Conservation (phyloP, 2,113 vertebrate genomes). For the Pyxicephalus adspersus region DNA sequence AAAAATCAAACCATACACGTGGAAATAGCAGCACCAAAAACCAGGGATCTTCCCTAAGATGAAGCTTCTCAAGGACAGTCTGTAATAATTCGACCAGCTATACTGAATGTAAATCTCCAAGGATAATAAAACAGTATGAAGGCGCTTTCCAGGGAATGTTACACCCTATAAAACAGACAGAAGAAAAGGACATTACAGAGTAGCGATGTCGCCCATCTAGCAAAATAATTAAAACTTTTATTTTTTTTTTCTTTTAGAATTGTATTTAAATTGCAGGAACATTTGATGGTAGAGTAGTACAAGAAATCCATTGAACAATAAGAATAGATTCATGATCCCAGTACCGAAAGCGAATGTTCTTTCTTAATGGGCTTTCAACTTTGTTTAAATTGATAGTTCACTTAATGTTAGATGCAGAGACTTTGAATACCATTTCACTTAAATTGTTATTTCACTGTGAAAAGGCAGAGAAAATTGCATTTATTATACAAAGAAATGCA, state of each 20-base stretch:
- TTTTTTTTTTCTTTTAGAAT: conserved; percentile 6
- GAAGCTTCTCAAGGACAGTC: neutral
- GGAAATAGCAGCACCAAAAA: neutral
- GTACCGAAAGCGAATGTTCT: conserved; percentile 23
- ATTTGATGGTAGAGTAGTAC: conserved; percentile 12
- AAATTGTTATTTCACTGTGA: conserved; percentile 42
- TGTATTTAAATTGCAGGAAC: conserved; percentile 37
- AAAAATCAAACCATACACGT: no score
- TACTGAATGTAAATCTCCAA: neutral
- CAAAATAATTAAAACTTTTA: conserved; percentile 37
- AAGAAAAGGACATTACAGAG: neutral
- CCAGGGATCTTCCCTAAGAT: neutral
- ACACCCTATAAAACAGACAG: neutral
- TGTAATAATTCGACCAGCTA: neutral
- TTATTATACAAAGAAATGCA: conserved; percentile 36
- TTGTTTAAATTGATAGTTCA: conserved; percentile 51
- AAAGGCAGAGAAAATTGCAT: conserved; percentile 48
- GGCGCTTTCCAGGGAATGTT: neutral
- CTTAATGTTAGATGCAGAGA: conserved; percentile 33
- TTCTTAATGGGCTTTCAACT: conserved; percentile 36
- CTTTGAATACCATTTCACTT: conserved; percentile 48
- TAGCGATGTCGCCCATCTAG: neutral
- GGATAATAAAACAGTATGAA: neutral
- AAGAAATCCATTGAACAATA: neutral
- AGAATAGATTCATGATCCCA: conserved; percentile 37